These are phyloP conservation scores for Antedon mediterranea DNA, from an alignment of 53 echinoderm and acorn worm species.

Conservation along the genomic window DNA sequence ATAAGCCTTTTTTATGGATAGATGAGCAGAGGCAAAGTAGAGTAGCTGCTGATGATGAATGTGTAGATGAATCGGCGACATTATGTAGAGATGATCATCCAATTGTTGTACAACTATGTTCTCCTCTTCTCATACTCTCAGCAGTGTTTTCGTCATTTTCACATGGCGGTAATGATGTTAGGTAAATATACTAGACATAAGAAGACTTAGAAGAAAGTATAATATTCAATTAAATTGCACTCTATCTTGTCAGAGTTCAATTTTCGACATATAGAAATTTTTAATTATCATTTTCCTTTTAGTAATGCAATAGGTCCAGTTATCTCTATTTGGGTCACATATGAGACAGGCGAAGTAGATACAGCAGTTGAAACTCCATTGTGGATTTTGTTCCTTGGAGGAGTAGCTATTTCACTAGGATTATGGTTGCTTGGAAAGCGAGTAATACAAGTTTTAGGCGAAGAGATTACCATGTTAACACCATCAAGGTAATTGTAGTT, in stretches of 20 bases:
- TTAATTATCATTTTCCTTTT: too few relatives aligned
- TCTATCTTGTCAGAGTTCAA: too few relatives aligned
- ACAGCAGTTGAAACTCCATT: conserved; percentile 5
- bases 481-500: conserved; percentile 24
- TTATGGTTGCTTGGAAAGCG: conserved; percentile 27
- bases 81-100: conserved; percentile 31
- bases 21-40: too few relatives aligned
- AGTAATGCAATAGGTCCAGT: conserved; percentile 36
- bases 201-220: too few relatives aligned
- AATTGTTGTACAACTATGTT: conserved; percentile 27
- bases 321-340: conserved; percentile 25
- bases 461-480: conserved; percentile 21
- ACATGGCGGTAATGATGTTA: conserved; percentile 84
- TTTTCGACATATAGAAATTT: too few relatives aligned
- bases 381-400: conserved; percentile 34
- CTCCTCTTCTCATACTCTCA: conserved; percentile 43
- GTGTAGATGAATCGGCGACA: too few relatives aligned
- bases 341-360: conserved; percentile 6
- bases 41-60: too few relatives aligned
- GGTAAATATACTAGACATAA: conserved; percentile 16
- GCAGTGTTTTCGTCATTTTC: conserved; percentile 63
- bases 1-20: too few relatives aligned
- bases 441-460: conserved; percentile 33
- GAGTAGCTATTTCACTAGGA: conserved; percentile 28
- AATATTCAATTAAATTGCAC: too few relatives aligned